Evolutionary conservation across 2,888 invertebrate species (phyloP).

Genomic region (Torymus tubicola): DNA sequence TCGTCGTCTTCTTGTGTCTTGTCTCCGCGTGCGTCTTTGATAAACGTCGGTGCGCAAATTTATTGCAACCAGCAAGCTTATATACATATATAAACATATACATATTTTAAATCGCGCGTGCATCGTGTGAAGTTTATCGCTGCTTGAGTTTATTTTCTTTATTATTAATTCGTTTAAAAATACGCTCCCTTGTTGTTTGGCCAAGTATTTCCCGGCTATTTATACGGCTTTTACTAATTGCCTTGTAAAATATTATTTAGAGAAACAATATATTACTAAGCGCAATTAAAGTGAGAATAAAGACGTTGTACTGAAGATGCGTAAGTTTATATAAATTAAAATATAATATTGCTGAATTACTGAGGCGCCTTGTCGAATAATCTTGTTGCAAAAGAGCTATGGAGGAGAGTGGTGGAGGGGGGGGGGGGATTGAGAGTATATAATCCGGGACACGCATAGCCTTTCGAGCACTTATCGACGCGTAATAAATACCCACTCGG

Average conservation of each 20-base stretch:
- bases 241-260: neutral
- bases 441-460: conserved; percentile 31
- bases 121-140: no score
- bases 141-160: neutral
- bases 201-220: conserved; percentile 14
- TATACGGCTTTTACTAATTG: neutral
- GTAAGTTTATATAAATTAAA: neutral
- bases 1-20: neutral
- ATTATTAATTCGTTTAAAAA: conserved; percentile 22
- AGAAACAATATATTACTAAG: no score
- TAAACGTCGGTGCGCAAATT: neutral
- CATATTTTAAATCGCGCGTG: no score
- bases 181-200: conserved; percentile 3
- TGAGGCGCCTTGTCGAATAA: conserved; percentile 4
- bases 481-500: conserved; percentile 59
- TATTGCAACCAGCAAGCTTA: no score
- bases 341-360: conserved; percentile 6
- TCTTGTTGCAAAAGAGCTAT: neutral
- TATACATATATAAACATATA: no score
- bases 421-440: neutral
- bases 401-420: neutral
- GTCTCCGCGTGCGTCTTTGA: neutral
- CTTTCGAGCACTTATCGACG: conserved; percentile 57
- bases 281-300: no score
- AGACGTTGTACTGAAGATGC: no score